Conservation (phyloP, 2,113 vertebrate species). For the Pollimyrus isidori region DNA sequence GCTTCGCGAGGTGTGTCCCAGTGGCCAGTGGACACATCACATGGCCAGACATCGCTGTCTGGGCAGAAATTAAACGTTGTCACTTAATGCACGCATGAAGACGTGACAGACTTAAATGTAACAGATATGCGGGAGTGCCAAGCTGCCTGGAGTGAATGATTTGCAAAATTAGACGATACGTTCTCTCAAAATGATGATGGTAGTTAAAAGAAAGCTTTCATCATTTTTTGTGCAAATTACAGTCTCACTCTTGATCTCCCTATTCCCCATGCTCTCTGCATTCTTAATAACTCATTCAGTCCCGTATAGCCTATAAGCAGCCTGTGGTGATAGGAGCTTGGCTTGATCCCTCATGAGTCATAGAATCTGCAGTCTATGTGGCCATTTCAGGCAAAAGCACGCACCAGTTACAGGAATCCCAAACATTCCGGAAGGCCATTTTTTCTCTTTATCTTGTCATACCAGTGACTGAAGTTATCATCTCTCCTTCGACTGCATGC, state of each 20-base stretch:
- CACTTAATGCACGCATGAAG: background rate
- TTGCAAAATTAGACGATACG: background rate
- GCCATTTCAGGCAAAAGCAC: background rate
- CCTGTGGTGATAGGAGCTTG: background rate
- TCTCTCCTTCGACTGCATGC: background rate
- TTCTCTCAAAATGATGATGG: background rate
- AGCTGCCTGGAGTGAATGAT: background rate
- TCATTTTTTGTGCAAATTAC: background rate
- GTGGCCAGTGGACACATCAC: background rate
- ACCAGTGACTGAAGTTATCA: background rate
- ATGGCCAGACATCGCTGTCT: background rate
- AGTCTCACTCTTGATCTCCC: background rate
- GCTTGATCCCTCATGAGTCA: background rate
- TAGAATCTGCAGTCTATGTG: background rate
- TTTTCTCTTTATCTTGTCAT: background rate
- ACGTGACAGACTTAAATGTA: background rate
- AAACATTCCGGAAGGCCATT: background rate
- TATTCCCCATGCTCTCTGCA: background rate
- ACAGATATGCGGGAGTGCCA: background rate
- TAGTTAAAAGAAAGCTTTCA: constrained; percentile 3
- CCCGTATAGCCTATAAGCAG: background rate
- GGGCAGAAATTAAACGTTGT: background rate
- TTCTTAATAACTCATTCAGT: background rate
- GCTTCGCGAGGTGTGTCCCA: background rate
- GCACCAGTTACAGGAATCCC: background rate